Evolutionary conservation across 2,888 invertebrate species (phyloP).

Genomic region (Eupithecia subfuscata): DNA sequence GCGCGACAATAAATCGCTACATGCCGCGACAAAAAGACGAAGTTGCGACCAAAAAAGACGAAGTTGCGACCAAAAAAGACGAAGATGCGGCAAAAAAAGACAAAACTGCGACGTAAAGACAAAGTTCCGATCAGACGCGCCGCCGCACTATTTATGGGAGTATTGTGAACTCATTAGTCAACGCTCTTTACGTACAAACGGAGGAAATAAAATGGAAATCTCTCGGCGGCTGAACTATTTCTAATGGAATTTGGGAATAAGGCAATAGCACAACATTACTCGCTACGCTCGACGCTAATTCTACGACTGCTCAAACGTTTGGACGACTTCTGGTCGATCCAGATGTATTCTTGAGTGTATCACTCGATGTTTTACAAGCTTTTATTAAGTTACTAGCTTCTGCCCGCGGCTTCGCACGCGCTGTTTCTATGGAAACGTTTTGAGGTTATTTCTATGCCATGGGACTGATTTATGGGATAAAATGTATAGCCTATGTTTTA

Average conservation of each 20-base stretch:
- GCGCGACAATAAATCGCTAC: slow-evolving; percentile 29
- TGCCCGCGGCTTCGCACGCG: too few relatives aligned
- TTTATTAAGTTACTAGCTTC: too few relatives aligned
- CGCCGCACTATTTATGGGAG: slow-evolving; percentile 17
- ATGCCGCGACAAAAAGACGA: slow-evolving; percentile 9
- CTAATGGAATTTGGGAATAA: not conserved
- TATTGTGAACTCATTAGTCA: slow-evolving; percentile 15
- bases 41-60: not conserved
- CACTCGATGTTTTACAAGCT: too few relatives aligned
- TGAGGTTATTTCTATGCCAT: too few relatives aligned
- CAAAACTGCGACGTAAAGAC: not conserved
- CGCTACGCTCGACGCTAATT: not conserved
- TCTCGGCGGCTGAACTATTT: not conserved
- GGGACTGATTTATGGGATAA: too few relatives aligned
- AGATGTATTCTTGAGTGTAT: too few relatives aligned
- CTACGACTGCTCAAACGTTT: not conserved
- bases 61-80: slow-evolving; percentile 15
- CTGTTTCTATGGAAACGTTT: too few relatives aligned
- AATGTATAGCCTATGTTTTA: too few relatives aligned
- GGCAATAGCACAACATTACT: not conserved
- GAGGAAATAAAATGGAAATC: not conserved
- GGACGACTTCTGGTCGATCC: too few relatives aligned
- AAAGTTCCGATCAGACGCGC: slow-evolving; percentile 25
- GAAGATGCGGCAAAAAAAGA: not conserved
- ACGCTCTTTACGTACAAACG: slow-evolving; percentile 12